Conservation (phyloP, 2,113 vertebrate species). For the Psammodynastes pulverulentus region DNA sequence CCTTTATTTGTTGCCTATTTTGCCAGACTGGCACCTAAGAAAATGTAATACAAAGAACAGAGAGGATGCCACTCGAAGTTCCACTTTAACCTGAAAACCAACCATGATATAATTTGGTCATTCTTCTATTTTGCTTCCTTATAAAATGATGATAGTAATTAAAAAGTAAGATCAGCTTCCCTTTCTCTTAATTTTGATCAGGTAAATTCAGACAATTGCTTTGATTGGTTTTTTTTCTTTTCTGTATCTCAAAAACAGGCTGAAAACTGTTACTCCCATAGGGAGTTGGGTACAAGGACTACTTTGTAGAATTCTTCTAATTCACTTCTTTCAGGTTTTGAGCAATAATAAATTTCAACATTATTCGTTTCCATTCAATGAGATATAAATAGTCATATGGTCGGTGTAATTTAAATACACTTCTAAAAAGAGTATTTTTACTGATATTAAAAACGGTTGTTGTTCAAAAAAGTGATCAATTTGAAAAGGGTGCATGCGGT, state of each 20-base stretch:
- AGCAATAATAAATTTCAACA: constrained; percentile 36
- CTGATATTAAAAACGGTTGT: constrained; percentile 42
- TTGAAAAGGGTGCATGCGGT: constrained; percentile 34
- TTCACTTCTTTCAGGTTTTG: constrained; percentile 40
- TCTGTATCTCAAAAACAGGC: constrained; percentile 35
- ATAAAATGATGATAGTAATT: constrained; percentile 16
- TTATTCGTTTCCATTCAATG: constrained; percentile 45
- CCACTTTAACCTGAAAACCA: constrained; percentile 39
- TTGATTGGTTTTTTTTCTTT: constrained; percentile 26
- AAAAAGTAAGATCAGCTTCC: constrained; percentile 17
- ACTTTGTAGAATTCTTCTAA: constrained; percentile 29
- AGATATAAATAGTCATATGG: constrained; percentile 56
- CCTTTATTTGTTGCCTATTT: constrained; percentile 44
- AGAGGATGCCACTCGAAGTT: constrained; percentile 40
- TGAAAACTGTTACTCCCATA: constrained; percentile 27
- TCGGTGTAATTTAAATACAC: background rate
- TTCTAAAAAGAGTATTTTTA: constrained; percentile 36
- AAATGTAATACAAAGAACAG: constrained; percentile 23
- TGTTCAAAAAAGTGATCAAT: constrained; percentile 46
- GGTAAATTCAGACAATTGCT: constrained; percentile 35
- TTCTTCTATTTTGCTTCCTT: constrained; percentile 22
- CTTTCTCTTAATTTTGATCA: constrained; percentile 39
- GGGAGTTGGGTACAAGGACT: constrained; percentile 26
- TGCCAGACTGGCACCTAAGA: constrained; percentile 45
- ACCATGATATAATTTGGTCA: constrained; percentile 48